Evolutionary conservation across 2,888 invertebrate genomes (phyloP).

Genomic region (Amorpha juglandis): DNA sequence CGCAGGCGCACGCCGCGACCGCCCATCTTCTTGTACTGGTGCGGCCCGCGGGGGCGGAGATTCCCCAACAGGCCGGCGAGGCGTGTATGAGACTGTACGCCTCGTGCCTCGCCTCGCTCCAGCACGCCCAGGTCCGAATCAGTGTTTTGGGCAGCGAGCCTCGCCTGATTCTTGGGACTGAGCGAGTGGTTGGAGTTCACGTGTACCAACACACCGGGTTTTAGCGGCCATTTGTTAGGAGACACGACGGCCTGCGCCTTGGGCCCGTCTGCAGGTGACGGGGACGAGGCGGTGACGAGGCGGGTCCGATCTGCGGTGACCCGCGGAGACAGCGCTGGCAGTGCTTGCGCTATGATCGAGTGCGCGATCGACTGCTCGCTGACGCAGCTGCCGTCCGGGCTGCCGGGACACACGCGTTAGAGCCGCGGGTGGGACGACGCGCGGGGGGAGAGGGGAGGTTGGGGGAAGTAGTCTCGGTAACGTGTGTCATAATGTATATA

Average conservation of each 20-base stretch:
- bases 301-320: slow-evolving; percentile 77
- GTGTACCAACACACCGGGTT: slow-evolving; percentile 94
- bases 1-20: slow-evolving; percentile 68
- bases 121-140: slow-evolving; percentile 70
- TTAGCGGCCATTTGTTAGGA: slow-evolving; percentile 92
- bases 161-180: slow-evolving; percentile 82
- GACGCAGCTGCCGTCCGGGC: slow-evolving; percentile 82
- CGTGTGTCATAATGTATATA: neutral
- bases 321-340: slow-evolving; percentile 78
- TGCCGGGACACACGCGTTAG: slow-evolving; percentile 42
- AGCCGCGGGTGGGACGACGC: neutral
- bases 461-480: neutral
- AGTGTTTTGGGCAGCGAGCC: slow-evolving; percentile 59
- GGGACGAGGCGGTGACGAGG: slow-evolving; percentile 76
- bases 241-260: slow-evolving; percentile 68
- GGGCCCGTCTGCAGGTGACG: slow-evolving; percentile 64
- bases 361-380: slow-evolving; percentile 82
- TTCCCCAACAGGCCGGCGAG: slow-evolving; percentile 71
- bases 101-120: slow-evolving; percentile 50
- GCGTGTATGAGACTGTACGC: slow-evolving; percentile 51
- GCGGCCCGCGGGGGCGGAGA: slow-evolving; percentile 68
- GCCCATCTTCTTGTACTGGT: slow-evolving; percentile 77
- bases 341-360: slow-evolving; percentile 83
- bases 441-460: neutral
- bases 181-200: slow-evolving; percentile 92